Percentiles rank a stretch among this genome's conserved stretches.
phyloP scores from a whole-genome alignment of 2,888 invertebrate genomes.

The Elgonia sp. region DNA sequence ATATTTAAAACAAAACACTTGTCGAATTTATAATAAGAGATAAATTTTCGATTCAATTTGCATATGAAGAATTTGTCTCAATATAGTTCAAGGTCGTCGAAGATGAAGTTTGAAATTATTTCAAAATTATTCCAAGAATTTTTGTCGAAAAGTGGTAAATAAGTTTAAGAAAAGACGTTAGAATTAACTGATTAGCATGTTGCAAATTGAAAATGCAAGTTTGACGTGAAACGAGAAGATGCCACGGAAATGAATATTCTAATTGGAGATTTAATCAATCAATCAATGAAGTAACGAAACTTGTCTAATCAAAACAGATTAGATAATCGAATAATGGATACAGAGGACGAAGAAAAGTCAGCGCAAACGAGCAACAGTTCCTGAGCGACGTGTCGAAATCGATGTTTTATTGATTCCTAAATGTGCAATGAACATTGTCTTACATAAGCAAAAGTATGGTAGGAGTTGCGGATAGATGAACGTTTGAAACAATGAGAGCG shows the following conservation, averaged over 20 bases:
- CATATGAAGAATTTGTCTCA: no score
- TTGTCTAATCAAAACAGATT: slow-evolving; percentile 5
- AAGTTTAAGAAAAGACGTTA: neutral
- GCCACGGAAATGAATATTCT: slow-evolving; percentile 12
- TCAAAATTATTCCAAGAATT: neutral
- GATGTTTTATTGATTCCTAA: slow-evolving; percentile 1
- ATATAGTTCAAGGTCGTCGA: no score
- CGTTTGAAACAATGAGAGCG: no score
- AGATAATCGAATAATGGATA: neutral
- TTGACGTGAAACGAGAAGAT: neutral
- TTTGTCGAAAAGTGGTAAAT: neutral
- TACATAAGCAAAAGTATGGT: no score
- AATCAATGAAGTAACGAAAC: slow-evolving; percentile 10
- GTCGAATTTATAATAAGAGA: no score
- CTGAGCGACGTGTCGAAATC: neutral
- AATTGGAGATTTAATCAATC: slow-evolving; percentile 16
- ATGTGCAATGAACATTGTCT: neutral
- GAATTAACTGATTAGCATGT: slow-evolving; percentile 10
- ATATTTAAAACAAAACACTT: no score
- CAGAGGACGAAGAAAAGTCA: neutral
- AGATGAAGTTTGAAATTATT: neutral
- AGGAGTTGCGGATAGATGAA: no score
- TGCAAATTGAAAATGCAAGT: slow-evolving; percentile 29
- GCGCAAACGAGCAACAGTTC: neutral
- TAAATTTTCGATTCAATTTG: no score